Percentiles rank a stretch among this genome's conserved stretches.
Conservation (phyloP, 1,140 invertebrate species). For the Halesus radiatus region DNA sequence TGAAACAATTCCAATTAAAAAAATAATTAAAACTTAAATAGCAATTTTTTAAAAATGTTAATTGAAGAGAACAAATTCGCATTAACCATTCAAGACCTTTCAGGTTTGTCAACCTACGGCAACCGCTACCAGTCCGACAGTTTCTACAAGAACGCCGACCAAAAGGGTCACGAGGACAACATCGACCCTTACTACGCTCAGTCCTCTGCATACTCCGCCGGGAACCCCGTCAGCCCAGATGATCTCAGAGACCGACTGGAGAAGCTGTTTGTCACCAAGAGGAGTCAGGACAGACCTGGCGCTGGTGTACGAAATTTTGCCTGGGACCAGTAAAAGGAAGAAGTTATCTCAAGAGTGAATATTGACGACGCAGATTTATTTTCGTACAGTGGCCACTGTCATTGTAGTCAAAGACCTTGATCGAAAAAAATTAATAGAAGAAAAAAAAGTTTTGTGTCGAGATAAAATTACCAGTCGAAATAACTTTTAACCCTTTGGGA, state of each 20-base stretch:
- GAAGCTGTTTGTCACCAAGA: conserved; percentile 66
- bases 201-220: conserved; percentile 55
- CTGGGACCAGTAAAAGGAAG: conserved; percentile 64
- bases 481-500: no score
- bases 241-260: conserved; percentile 67
- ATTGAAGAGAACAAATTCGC: no score
- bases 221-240: conserved; percentile 61
- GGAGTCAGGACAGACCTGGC: conserved; percentile 61
- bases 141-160: conserved; percentile 43
- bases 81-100: not conserved
- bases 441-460: no score
- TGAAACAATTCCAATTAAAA: no score
- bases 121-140: conserved; percentile 50
- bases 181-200: conserved; percentile 51
- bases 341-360: no score
- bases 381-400: no score
- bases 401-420: no score
- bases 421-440: no score
- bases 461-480: no score
- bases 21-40: no score
- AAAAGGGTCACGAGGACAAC: conserved; percentile 18
- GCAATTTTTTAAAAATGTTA: no score
- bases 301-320: conserved; percentile 71
- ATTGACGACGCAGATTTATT: no score
- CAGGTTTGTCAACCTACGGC: conserved; percentile 49